A percentile compares a stretch with the other conserved stretches of the same genome.
phyloP scores from a whole-genome alignment of 2,888 invertebrate genomes.

The Ganaspis brasiliensis region DNA sequence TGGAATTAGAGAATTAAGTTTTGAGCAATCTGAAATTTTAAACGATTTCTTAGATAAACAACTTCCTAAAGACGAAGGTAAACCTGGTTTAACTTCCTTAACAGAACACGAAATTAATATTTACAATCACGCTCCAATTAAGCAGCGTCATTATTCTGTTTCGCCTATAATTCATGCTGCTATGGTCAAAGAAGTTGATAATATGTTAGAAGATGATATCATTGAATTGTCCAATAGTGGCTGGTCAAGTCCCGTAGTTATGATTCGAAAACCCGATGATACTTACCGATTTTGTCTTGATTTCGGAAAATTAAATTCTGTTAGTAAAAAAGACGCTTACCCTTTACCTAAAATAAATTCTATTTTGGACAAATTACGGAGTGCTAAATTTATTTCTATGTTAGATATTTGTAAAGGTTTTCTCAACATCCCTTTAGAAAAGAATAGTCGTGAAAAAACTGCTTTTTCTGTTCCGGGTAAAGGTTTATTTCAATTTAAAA shows the following conservation, averaged over 20 bases:
- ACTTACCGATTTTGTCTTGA: slow-evolving; percentile 61
- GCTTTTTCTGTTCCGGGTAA: slow-evolving; percentile 68
- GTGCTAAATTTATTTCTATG: slow-evolving; percentile 67
- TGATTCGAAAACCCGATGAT: background rate
- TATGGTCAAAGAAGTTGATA: background rate
- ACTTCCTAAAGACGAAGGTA: background rate
- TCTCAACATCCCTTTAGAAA: slow-evolving; percentile 62
- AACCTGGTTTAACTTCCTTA: background rate
- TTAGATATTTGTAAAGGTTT: slow-evolving; percentile 69
- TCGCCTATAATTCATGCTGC: slow-evolving; percentile 44
- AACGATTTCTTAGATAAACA: background rate
- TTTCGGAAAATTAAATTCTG: slow-evolving; percentile 66
- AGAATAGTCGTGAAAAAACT: slow-evolving; percentile 61
- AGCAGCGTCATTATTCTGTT: slow-evolving; percentile 53
- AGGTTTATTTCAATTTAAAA: background rate
- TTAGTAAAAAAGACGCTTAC: slow-evolving; percentile 68
- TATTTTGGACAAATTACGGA: slow-evolving; percentile 67
- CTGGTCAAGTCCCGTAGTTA: background rate
- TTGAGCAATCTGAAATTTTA: background rate
- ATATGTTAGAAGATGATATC: slow-evolving; percentile 28
- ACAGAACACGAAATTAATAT: background rate
- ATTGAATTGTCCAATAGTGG: background rate
- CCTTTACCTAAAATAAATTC: slow-evolving; percentile 66
- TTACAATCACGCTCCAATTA: slow-evolving; percentile 34
- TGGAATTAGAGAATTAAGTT: background rate